phyloP scores from a whole-genome alignment of 2,797 vertebrate species.

The Pseudochirops cupreus region DNA sequence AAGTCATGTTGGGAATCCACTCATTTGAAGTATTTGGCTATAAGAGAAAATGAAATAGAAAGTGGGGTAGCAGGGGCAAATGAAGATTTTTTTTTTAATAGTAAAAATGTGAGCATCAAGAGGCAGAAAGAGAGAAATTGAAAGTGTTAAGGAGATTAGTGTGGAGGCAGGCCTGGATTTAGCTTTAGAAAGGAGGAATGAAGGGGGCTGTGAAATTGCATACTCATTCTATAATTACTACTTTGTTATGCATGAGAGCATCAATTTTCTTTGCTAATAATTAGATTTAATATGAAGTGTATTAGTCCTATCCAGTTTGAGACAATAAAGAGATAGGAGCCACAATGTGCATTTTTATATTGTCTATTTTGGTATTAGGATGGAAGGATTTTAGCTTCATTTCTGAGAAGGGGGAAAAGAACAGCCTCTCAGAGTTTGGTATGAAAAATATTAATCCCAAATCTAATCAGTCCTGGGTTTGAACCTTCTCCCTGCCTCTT shows the following conservation, averaged over 20 bases:
- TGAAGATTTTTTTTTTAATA: not conserved
- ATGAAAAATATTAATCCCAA: not conserved
- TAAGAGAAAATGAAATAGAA: not conserved
- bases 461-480: not conserved
- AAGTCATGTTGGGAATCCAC: not conserved
- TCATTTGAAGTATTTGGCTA: not conserved
- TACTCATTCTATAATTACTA: conserved; percentile 2
- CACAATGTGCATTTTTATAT: not conserved
- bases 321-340: not conserved
- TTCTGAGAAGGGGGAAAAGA: not conserved
- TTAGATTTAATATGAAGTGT: not conserved
- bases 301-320: not conserved
- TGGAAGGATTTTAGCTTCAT: not conserved
- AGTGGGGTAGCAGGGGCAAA: not conserved
- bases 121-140: not conserved
- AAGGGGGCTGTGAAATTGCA: not conserved
- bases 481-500: not conserved
- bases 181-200: not conserved
- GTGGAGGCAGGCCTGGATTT: not conserved
- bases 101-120: not conserved
- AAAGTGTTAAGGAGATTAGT: conserved; percentile 3
- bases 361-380: not conserved
- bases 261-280: conserved; percentile 12
- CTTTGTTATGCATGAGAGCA: not conserved
- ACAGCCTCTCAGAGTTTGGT: not conserved